Percentiles rank a stretch among this genome's conserved stretches.
Conservation (phyloP, 2,797 vertebrate species). For the Podargus strigoides region DNA sequence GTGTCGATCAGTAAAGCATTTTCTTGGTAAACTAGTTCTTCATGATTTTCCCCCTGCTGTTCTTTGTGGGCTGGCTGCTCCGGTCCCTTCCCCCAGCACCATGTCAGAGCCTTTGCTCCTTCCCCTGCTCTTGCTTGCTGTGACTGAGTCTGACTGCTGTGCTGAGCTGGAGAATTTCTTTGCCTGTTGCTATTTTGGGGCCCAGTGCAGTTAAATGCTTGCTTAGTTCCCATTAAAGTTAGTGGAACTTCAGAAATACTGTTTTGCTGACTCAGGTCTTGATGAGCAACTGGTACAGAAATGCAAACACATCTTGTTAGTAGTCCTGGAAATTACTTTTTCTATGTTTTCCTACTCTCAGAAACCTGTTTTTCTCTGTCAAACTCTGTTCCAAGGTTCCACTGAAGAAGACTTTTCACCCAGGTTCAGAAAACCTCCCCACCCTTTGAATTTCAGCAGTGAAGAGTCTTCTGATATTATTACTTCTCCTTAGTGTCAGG, state of each 20-base stretch:
- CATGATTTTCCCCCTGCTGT: neutral
- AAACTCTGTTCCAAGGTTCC: neutral
- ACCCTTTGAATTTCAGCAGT: neutral
- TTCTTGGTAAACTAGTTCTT: neutral
- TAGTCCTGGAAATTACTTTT: neutral
- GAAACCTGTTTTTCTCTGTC: neutral
- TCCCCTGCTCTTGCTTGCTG: neutral
- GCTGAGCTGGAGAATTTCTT: constrained; percentile 27
- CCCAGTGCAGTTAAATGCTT: neutral
- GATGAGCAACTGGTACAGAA: neutral
- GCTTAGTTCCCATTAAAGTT: constrained; percentile 36
- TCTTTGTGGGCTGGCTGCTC: neutral
- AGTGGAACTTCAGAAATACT: neutral
- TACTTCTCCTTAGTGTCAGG: neutral
- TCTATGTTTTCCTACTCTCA: neutral
- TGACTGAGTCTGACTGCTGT: neutral
- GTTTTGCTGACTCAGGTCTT: constrained; percentile 26
- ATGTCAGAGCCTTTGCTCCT: neutral
- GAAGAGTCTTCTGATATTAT: neutral
- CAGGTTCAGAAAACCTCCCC: neutral
- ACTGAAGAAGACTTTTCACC: neutral
- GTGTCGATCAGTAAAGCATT: neutral
- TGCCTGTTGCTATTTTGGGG: constrained; percentile 25
- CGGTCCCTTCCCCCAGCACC: neutral
- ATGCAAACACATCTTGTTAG: neutral